phyloP scores from a whole-genome alignment of 2,113 vertebrate species.

The Sarotherodon lohbergeri region DNA sequence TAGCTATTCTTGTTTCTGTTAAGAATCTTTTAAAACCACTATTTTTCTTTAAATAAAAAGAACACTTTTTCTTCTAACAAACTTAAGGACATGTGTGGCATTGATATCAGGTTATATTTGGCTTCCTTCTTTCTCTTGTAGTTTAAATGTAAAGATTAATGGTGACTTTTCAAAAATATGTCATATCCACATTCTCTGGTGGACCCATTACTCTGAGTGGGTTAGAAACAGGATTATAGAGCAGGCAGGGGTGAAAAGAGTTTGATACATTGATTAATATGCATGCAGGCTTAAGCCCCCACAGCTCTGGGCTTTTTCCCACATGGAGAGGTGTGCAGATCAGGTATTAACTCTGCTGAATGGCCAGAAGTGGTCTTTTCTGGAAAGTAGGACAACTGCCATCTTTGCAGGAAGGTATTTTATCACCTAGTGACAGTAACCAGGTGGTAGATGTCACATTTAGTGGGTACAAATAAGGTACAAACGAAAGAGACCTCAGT shows the following conservation, averaged over 20 bases:
- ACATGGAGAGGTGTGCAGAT: conserved; percentile 23
- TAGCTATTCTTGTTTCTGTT: not conserved
- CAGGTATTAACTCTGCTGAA: conserved; percentile 34
- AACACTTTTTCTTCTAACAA: not conserved
- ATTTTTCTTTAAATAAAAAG: not conserved
- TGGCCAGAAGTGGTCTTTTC: conserved; percentile 7
- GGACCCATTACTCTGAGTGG: conserved; percentile 26
- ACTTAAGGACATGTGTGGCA: not conserved
- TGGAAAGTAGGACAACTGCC: conserved; percentile 53
- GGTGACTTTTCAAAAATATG: conserved; percentile 48
- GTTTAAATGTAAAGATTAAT: conserved; percentile 25
- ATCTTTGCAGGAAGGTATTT: conserved; percentile 31
- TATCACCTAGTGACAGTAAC: conserved; percentile 47
- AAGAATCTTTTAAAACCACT: not conserved
- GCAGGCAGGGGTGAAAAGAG: conserved; percentile 14
- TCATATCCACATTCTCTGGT: not conserved
- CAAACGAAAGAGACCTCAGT: not conserved
- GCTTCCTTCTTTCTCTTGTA: not conserved
- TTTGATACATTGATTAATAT: conserved; percentile 59
- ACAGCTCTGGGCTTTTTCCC: conserved; percentile 16
- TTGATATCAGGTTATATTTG: not conserved
- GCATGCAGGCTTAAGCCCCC: conserved; percentile 29
- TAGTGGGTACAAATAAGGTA: conserved; percentile 17
- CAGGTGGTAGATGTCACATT: conserved; percentile 38
- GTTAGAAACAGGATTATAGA: conserved; percentile 49